A percentile compares a stretch with the other conserved stretches of the same genome.
These are phyloP conservation scores for Falco novaeseelandiae DNA, from an alignment of 2,797 vertebrate species.

Conservation along the genomic window DNA sequence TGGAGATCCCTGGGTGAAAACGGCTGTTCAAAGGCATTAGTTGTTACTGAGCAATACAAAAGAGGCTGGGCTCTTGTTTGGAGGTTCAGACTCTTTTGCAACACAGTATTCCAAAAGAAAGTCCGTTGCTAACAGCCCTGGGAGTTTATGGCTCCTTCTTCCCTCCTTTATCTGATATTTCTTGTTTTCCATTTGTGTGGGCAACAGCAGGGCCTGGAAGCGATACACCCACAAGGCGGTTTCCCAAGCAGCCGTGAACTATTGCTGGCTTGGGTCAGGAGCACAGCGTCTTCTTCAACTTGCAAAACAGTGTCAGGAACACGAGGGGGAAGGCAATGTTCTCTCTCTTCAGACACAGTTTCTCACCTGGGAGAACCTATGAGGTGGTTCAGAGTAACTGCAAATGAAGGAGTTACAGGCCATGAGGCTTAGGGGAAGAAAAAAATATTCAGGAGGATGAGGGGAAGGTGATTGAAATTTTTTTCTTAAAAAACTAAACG, in stretches of 20 bases:
- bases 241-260: slow-evolving; percentile 49
- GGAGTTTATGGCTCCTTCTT: background rate
- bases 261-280: slow-evolving; percentile 58
- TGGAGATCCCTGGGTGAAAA: background rate
- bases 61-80: background rate
- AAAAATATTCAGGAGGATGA: background rate
- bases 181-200: slow-evolving; percentile 59
- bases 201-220: slow-evolving; percentile 80
- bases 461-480: background rate
- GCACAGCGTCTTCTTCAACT: slow-evolving; percentile 76
- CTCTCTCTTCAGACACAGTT: fast-evolving
- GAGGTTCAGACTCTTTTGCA: background rate
- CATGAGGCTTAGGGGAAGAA: background rate
- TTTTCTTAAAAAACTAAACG: background rate
- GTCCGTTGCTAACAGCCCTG: background rate
- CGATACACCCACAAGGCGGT: slow-evolving; percentile 65
- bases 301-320: background rate
- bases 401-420: background rate
- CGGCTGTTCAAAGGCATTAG: background rate
- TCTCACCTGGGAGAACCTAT: background rate
- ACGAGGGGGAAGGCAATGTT: background rate
- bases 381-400: background rate
- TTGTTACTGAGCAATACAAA: background rate
- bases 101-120: background rate
- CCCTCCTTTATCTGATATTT: background rate